Evolutionary conservation across 1,140 invertebrate genomes (phyloP), one percentile per base, ranked within the genome.

Genomic region (Diachasma alloeum): DNA sequence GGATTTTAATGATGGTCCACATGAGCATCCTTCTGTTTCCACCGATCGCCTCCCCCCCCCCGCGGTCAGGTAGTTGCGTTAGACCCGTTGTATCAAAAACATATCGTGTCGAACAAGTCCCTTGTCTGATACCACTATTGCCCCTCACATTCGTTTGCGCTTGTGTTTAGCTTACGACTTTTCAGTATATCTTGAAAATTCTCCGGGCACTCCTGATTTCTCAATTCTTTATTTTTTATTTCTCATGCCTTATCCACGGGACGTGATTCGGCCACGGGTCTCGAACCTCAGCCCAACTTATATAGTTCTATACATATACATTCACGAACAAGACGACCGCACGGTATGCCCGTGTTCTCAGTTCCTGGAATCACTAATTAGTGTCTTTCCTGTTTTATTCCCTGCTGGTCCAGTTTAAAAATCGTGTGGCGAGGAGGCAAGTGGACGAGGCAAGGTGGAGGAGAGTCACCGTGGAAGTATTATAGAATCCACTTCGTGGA

Each of bases 291-390:
- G 59, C 15, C 63, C 63, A 42, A 42, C 66, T 46, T 56, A 70
- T 70, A 69, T 53, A 53, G 48, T 53, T 53, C 48, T 19, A 53
- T 53, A 53, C 48, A 53, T 53, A 53, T n/a, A 70, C 44, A 72
- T 39, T 75, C 53, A 72, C 70, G 81, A 75, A 76, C 78, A 76
- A 77, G 76, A 82, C 76, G 78, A 80, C 77, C 77, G 78, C 79
- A 77, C 76, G 80, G 78, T 79, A 81, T 80, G 81, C 78, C 82
- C 84, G 83, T 85, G 85, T 85, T 85, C 84, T 86, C 81, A 78
- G 82, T 86, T 86, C 85, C 78, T 82, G 84, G 85, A 86, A 86
- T 86, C 85, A 84, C 85, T 86, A 86, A 86, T 86, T 86, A 86
- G 85, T 85, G 84, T 85, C 84, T 82, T 80, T 80, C 84, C 81